Evolutionary conservation across 2,888 invertebrate genomes (phyloP), one percentile per base, ranked within the genome.

Genomic region (Drosophila macrothrix): DNA sequence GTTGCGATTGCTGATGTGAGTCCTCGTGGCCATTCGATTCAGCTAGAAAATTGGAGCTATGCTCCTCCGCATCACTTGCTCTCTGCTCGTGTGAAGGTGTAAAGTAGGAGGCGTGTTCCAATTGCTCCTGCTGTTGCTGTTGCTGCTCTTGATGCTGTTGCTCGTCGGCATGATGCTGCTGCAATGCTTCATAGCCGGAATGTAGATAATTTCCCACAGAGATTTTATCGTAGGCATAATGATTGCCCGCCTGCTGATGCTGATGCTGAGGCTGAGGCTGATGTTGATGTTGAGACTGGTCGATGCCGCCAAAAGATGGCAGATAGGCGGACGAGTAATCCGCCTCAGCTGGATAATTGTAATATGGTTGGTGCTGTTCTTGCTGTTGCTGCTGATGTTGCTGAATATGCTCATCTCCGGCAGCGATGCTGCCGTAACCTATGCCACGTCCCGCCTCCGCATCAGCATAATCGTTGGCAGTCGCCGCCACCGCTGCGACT

Each of bases 181-280:
- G 81, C 53, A 73, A 73, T 46, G 75, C 61, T 75, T 86, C 87
- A 61, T 88, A 91, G 71, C 85, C 90, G 37, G 89, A 80, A 61
- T 82, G 84, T 63, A 87, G 85, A 65, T 84, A 92, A 90, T 92
- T 92, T 70, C 92, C 92, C 83, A 90, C 87, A 55, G 90, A 91
- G 77, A 92, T 91, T 90, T 92, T 92, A 77, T 92, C 92, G 78
- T 86, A 91, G 37, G 89, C 89, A 55, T 74, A 78, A 61, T 75
- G 69, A 50, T 79, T 60, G 49, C 61, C 66, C 63, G 61, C 52
- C 68, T 71, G 72, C 35, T 75, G 49, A 50, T 60, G 63, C 37
- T 74, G 76, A 16, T 16, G 28, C 7, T 71, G 84, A n/a, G 5
- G 72, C 33, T 74, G 49, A 50, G 58, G 61, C 35, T 74, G 76